Evolutionary conservation across 2,888 invertebrate species (phyloP), one percentile per base, ranked within the genome.

Genomic region (Magallana nippona): DNA sequence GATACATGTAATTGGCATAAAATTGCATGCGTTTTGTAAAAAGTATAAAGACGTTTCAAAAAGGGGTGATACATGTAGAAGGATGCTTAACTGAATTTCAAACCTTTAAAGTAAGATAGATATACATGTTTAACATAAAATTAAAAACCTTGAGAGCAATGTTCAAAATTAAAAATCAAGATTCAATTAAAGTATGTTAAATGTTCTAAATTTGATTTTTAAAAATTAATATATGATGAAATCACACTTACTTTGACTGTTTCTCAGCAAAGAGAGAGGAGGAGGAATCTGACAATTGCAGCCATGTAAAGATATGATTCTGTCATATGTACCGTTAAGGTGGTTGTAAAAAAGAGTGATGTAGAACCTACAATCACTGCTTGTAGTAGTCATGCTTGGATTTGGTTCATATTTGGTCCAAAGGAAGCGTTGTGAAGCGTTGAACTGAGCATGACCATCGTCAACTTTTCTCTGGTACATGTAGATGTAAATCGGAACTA

Each of bases 261-360:
- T 27, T 58, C 80, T 19, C n/a, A 82, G 71, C n/a, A 63, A 32
- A 22, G 82, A 82, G 8, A 82, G 44, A 19, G 82, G 82, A 13
- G 82, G 56, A 8, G 55, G 60, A 71, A 77, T 11, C 56, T 82
- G 71, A 71, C 82, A 82, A 27, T 82, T 82, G 22, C 82, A 82
- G 22, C 82, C 82, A 5, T 13, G 13, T 27, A 44, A 55, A 1
- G 82, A 77, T 11, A 44, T 55, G 11, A 82, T 63, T 19, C 71
- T 55, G 22, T 82, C 71, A 60, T 56, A 56, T 8, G 17, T 22
- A n/a, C 27, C 44, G 13, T 55, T 71, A 10, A 32, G 13, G 13
- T 8, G 15, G 17, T 71, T 60, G 17, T 71, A 32, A 32, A 71
- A 82, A n/a, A 82, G 62, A 17, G 82, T 82, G 32, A 82, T 60